Conservation (phyloP, 2,888 invertebrate species). For the Acholoe squamosa region DNA sequence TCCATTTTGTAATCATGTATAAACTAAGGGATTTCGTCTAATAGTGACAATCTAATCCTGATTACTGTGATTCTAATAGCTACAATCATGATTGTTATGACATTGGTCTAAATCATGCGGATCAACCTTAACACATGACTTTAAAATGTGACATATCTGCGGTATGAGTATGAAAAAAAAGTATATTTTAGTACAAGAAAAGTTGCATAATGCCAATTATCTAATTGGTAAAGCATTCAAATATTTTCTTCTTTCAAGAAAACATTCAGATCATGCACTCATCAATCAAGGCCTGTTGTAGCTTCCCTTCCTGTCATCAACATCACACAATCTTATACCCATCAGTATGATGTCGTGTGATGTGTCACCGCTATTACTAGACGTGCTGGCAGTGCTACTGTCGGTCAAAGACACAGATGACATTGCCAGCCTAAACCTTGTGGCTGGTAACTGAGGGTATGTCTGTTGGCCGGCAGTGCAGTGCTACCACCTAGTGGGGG, state of each 20-base stretch:
- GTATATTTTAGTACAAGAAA: not conserved
- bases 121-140: too few relatives aligned
- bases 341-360: not conserved
- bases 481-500: conserved; percentile 46
- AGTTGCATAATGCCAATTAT: not conserved
- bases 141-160: too few relatives aligned
- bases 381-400: conserved; percentile 29
- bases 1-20: too few relatives aligned
- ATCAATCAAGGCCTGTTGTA: not conserved
- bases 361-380: conserved; percentile 28
- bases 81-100: too few relatives aligned
- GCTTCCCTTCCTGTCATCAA: not conserved
- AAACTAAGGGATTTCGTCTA: too few relatives aligned
- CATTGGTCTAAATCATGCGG: too few relatives aligned
- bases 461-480: conserved; percentile 21
- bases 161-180: too few relatives aligned
- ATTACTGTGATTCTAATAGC: too few relatives aligned
- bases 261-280: not conserved
- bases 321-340: conserved; percentile 9
- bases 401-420: not conserved
- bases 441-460: not conserved
- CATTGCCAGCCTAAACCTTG: not conserved
- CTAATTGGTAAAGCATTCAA: not conserved
- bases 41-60: too few relatives aligned
- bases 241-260: not conserved